These are phyloP conservation scores for Chaunax sp. DNA, from an alignment of 2,797 vertebrate genomes.

Conservation along the genomic window DNA sequence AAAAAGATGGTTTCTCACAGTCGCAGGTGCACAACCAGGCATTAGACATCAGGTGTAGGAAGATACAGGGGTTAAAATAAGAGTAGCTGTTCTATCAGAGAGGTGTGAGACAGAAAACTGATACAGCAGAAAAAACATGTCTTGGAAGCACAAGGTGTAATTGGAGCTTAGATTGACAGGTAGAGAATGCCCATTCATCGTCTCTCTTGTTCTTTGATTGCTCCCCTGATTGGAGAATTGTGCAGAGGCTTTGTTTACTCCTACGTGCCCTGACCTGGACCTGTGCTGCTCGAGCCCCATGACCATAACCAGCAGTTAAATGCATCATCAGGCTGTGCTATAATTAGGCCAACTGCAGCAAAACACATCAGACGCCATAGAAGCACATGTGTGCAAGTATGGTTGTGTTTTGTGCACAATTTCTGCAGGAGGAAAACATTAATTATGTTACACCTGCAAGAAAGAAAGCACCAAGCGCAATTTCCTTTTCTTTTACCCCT, in stretches of 20 bases:
- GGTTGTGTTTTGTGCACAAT: slow-evolving; percentile 12
- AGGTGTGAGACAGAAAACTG: slow-evolving; percentile 4
- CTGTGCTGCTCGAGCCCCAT: slow-evolving; percentile 47
- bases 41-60: no score
- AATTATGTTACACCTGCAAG: slow-evolving; percentile 30
- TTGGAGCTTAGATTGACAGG: slow-evolving; percentile 23
- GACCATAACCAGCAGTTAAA: slow-evolving; percentile 59
- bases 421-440: slow-evolving; percentile 14
- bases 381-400: neutral
- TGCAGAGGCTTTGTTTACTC: slow-evolving; percentile 39
- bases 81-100: neutral
- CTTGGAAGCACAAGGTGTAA: neutral
- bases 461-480: no score
- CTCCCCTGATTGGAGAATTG: slow-evolving; percentile 34
- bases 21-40: no score
- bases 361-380: slow-evolving; percentile 11
- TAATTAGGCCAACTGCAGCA: slow-evolving; percentile 52
- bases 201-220: slow-evolving; percentile 28
- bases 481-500: slow-evolving; percentile 17
- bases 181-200: slow-evolving; percentile 7
- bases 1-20: no score
- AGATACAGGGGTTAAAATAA: neutral
- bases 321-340: slow-evolving; percentile 59
- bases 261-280: slow-evolving; percentile 19
- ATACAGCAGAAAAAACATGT: neutral